A percentile compares a stretch with the other conserved stretches of the same genome.
phyloP scores from a whole-genome alignment of 2,797 vertebrate genomes.

The Pipistrellus pipistrellus region DNA sequence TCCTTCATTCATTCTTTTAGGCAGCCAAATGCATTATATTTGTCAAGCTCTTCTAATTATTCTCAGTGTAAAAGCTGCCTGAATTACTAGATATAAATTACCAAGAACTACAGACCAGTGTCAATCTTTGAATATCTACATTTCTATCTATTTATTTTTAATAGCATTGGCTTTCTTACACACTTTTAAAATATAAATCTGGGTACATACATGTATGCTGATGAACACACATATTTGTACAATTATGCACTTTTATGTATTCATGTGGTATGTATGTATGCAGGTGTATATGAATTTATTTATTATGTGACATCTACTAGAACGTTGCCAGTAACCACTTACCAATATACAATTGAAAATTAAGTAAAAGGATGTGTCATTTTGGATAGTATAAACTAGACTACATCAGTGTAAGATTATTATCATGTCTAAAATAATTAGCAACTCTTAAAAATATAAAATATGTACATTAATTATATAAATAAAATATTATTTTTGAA shows the following conservation, averaged over 20 bases:
- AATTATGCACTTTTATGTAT: neutral
- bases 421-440: conserved; percentile 32
- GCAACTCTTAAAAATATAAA: neutral
- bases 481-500: neutral
- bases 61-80: neutral
- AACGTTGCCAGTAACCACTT: neutral
- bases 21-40: neutral
- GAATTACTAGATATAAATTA: conserved; percentile 32
- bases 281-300: neutral
- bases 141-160: neutral
- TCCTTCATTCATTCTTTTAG: neutral
- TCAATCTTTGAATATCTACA: neutral
- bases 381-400: neutral
- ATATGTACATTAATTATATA: neutral
- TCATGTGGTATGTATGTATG: neutral
- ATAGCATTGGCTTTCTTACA: neutral
- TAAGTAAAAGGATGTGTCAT: neutral
- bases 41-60: neutral
- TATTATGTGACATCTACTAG: neutral
- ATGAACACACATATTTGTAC: neutral
- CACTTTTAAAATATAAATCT: neutral
- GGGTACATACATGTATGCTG: neutral
- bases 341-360: neutral
- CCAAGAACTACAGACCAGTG: neutral
- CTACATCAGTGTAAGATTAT: neutral